Evolutionary conservation across 2,113 vertebrate genomes (phyloP), one percentile per base, ranked within the genome.

Genomic region (Hoplias malabaricus): DNA sequence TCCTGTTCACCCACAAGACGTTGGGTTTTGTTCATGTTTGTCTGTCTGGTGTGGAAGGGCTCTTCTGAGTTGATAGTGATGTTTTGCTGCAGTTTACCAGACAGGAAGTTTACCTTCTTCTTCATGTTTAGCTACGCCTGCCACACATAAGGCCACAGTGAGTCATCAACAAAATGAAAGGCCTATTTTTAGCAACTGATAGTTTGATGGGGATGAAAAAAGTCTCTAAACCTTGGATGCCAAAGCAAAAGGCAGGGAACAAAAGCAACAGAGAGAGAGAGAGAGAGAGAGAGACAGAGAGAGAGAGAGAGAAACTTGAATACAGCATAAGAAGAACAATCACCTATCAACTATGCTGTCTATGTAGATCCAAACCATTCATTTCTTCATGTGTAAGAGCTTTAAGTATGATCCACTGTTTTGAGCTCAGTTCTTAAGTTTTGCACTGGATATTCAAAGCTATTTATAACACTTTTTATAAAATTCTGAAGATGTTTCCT

Each of bases 81-180:
- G 10, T 14, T 13, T 53, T 11, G 27, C n/a, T 1, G 21, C 34
- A 23, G 43, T 48, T 48, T 48, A 48, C 2, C 48, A 72, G 46
- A 40, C 33, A 73, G 48, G 11, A 70, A 68, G 75, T 46, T 34
- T 77, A 43, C 50, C 40, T 59, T 59, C 23, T 62, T 23, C 42
- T 48, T 53, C 62, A 63, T 48, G 68, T 75, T 70, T 80, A 33
- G 57, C 33, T 48, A 19, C 53, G 29, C 36, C 65, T 62, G 40
- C 59, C 71, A 50, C 72, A 69, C 33, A 66, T 63, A 38, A 67
- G 56, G 46, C 43, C 48, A 69, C 21, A 11, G 67, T 79, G 77
- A 83, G 72, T 79, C 77, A 82, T 59, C 61, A 72, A 65, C 31
- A 2, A 75, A 79, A 77, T 78, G 42, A 74, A 74, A 69, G 53